Evolutionary conservation across 2,888 invertebrate species (phyloP), one percentile per base, ranked within the genome.

Genomic region (Cordylochernes scorpioides): DNA sequence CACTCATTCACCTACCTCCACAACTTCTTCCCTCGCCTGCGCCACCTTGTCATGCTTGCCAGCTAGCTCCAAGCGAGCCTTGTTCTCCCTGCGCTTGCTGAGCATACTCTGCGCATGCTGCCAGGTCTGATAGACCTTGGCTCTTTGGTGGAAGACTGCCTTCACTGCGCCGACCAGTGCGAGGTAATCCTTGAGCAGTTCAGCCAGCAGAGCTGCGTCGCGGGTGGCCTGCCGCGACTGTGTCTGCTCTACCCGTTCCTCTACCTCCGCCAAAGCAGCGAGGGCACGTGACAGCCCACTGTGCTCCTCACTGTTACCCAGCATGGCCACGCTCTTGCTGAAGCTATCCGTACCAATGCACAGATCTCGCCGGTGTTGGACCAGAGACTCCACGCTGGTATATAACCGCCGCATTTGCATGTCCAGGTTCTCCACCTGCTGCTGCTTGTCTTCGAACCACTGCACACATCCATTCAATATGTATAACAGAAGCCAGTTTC

Each of bases 371-470:
- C 94, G 64, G 49, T 84, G 74, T 24, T 64, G 60, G 9, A 82
- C 82, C 42, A 94, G 63, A 2, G 72, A 64, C 52, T 88, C 91
- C 34, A 88, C 68, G 42, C 78, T 77, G 17, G 67, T 61, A 52
- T 75, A 75, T 28, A 91, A 58, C 42, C 82, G 77, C 25, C 78
- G 66, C 32, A 94, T 60, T 48, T 86, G 80, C 12, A 64, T 61
- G 51, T 97, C 91, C 15, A 94, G 59, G 19, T 71, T 71, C 48
- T 94, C 91, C 24, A 94, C 67, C 52, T 86, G 82, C 5, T 68
- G 64, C 15, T 74, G 68, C 47, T 84, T 84, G 52, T 97, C 91
- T 52, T 94, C 91, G 58, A 97, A 97, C 97, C 97, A 97, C 80
- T 88, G 46, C 14, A 57, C n/a, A n/a, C n/a, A n/a, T n/a, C n/a